Percentiles rank a stretch among this genome's conserved stretches.
phyloP scores from a whole-genome alignment of 2,888 invertebrate genomes.

The Microdon myrmicae region DNA sequence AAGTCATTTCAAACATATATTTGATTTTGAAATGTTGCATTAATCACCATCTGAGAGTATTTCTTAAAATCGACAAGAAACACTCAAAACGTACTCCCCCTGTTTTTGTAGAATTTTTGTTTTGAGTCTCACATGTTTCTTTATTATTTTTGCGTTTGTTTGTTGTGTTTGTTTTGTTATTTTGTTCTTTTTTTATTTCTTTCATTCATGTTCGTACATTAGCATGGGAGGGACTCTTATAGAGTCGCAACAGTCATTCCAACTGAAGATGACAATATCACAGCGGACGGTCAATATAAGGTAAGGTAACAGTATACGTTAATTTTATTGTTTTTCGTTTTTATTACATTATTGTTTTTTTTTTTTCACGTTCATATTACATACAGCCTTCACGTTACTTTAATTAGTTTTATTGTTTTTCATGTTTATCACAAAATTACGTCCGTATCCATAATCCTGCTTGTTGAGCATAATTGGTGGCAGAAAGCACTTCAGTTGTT shows the following conservation, averaged over 20 bases:
- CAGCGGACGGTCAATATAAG: slow-evolving; percentile 93
- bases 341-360: slow-evolving; percentile 32
- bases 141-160: slow-evolving; percentile 25
- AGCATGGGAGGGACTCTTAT: slow-evolving; percentile 98
- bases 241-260: slow-evolving; percentile 94
- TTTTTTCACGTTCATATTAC: slow-evolving; percentile 21
- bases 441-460: too few relatives aligned
- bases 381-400: slow-evolving; percentile 12
- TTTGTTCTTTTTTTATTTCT: slow-evolving; percentile 50
- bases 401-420: slow-evolving; percentile 16
- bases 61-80: slow-evolving; percentile 18
- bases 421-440: slow-evolving; percentile 20
- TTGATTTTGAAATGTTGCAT: too few relatives aligned
- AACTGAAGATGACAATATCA: slow-evolving; percentile 94
- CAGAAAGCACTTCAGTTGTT: neutral
- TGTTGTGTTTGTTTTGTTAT: slow-evolving; percentile 39
- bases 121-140: slow-evolving; percentile 13
- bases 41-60: too few relatives aligned
- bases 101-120: slow-evolving; percentile 8
- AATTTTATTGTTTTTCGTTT: slow-evolving; percentile 21
- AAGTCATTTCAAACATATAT: too few relatives aligned
- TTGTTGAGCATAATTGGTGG: neutral
- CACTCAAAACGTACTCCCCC: slow-evolving; percentile 1
- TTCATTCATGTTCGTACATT: slow-evolving; percentile 68
- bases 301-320: slow-evolving; percentile 67